phyloP scores from a whole-genome alignment of 2,888 invertebrate species.

The Napeogenes sylphis region DNA sequence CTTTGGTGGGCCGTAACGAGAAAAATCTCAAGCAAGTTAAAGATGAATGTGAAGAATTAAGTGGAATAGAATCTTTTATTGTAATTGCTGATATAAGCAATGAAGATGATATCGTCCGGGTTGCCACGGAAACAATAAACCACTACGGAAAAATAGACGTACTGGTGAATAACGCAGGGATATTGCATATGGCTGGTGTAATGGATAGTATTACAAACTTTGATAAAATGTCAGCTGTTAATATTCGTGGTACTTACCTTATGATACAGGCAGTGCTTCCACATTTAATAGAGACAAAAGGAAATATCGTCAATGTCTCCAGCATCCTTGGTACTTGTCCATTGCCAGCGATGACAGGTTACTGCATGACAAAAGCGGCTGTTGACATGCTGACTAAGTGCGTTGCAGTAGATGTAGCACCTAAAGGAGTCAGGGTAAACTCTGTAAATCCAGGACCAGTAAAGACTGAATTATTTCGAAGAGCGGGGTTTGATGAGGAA shows the following conservation, averaged over 20 bases:
- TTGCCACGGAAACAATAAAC: constrained; percentile 48
- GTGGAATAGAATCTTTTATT: constrained; percentile 44
- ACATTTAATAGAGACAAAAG: constrained; percentile 48
- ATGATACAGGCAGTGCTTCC: constrained; percentile 51
- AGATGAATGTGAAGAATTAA: constrained; percentile 46
- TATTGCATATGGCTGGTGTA: constrained; percentile 41
- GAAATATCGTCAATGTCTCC: constrained; percentile 59
- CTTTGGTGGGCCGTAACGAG: constrained; percentile 53
- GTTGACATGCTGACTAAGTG: constrained; percentile 63
- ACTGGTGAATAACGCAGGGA: constrained; percentile 60
- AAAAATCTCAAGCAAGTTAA: constrained; percentile 51
- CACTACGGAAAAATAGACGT: constrained; percentile 51
- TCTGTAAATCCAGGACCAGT: constrained; percentile 63
- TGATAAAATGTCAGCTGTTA: constrained; percentile 54
- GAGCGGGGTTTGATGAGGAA: constrained; percentile 48
- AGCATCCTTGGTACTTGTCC: constrained; percentile 52
- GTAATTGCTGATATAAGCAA: constrained; percentile 55
- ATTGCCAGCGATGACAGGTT: constrained; percentile 47
- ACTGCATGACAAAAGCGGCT: constrained; percentile 64
- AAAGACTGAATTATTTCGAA: constrained; percentile 51
- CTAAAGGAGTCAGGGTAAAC: constrained; percentile 58
- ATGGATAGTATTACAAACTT: constrained; percentile 44
- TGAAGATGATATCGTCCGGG: constrained; percentile 48
- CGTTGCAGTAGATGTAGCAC: constrained; percentile 51
- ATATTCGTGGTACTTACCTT: constrained; percentile 54